These are phyloP conservation scores for Crocidura indochinensis DNA, from an alignment of 2,797 vertebrate species.

Conservation along the genomic window DNA sequence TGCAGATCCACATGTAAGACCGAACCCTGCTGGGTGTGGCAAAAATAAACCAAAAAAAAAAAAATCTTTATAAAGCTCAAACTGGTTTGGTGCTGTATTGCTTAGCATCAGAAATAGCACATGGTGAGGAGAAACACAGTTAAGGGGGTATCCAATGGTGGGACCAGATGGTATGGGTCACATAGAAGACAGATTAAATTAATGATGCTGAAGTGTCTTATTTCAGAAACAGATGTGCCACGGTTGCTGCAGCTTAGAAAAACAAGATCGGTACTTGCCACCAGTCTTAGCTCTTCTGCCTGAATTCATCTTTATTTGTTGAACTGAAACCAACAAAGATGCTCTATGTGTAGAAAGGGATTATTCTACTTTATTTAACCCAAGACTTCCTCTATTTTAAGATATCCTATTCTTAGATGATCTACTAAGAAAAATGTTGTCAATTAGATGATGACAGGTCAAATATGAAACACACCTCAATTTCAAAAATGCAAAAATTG, in stretches of 20 bases:
- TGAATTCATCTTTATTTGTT: conserved; percentile 36
- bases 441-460: background rate
- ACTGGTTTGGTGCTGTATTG: conserved; percentile 14
- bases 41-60: background rate
- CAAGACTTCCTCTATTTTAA: conserved; percentile 1
- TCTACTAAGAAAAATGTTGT: conserved; percentile 24
- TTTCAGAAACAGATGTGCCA: conserved; percentile 70
- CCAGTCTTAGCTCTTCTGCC: conserved; percentile 55
- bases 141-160: background rate
- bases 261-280: background rate
- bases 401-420: background rate
- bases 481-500: conserved; percentile 13
- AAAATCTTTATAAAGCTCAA: conserved; percentile 54
- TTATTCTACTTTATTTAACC: background rate
- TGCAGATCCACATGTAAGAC: no score
- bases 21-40: no score
- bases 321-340: conserved; percentile 44
- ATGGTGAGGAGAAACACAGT: background rate
- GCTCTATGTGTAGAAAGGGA: background rate
- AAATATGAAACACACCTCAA: background rate
- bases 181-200: background rate
- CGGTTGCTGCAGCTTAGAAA: conserved; percentile 63
- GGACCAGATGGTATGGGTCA: background rate
- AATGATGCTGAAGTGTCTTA: background rate
- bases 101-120: conserved; percentile 8